Evolutionary conservation across 2,888 invertebrate species (phyloP).

Genomic region (Andrena chrysosceles): DNA sequence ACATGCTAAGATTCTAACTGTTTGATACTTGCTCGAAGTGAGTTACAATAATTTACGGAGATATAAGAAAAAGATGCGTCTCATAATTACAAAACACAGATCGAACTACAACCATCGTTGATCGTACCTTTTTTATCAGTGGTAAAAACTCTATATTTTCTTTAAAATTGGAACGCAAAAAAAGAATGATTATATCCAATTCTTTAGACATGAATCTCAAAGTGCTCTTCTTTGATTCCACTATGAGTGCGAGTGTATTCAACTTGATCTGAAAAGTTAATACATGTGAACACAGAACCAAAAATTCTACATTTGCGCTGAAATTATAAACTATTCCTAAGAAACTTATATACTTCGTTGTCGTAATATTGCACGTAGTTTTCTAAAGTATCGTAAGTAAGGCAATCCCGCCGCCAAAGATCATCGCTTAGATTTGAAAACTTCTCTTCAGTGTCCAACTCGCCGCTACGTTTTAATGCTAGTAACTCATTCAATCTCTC

Average conservation of each 20-base stretch:
- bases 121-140: conserved; percentile 89
- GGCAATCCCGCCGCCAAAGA: conserved; percentile 86
- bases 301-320: conserved; percentile 34
- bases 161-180: conserved; percentile 89
- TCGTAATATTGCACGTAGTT: conserved; percentile 87
- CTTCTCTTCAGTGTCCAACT: conserved; percentile 71
- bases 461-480: conserved; percentile 71
- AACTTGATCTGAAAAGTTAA: conserved; percentile 87
- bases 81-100: too few species aligned
- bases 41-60: too few species aligned
- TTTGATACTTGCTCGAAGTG: too few species aligned
- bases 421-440: conserved; percentile 33
- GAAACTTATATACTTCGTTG: conserved; percentile 86
- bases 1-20: too few species aligned
- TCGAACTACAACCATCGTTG: background rate
- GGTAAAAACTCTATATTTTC: conserved; percentile 90
- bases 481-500: conserved; percentile 59
- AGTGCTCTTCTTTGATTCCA: conserved; percentile 91
- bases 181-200: conserved; percentile 88
- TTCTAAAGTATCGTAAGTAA: conserved; percentile 86
- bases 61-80: too few species aligned
- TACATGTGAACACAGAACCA: background rate
- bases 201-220: conserved; percentile 88
- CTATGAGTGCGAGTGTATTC: conserved; percentile 89
- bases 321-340: background rate